Evolutionary conservation across 2,888 invertebrate species (phyloP), one percentile per base, ranked within the genome.

Genomic region (Graphium colonna): DNA sequence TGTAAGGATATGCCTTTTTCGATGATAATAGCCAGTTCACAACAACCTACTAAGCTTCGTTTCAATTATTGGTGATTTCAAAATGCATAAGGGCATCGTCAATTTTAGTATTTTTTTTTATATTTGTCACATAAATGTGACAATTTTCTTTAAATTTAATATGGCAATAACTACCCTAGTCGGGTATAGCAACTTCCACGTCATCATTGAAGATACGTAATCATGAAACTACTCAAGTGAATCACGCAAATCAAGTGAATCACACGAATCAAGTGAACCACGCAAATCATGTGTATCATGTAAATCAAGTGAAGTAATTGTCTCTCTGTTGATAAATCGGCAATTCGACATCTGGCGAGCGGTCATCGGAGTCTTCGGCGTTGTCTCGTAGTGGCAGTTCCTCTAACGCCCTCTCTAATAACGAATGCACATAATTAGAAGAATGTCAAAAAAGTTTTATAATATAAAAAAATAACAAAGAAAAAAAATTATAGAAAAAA

Each of bases 241-340:
- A 8, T 28, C 4, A 28, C 4, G 28, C 5, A 28, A 33, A 15
- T 17, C 16, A 9, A 9, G 8, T 15, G 3, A 15, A 17, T 17
- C 9, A 15, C 17, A 10, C 40, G 15, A 17, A 40, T 13, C 15
- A 13, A 16, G 21, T 8, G n/a, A 13, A 17, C 8, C 18, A 15
- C 17, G 9, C 40, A 17, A 17, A 40, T 13, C 15, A 13, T 4
- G 21, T 8, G n/a, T 10, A 17, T 3, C 18, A 15, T n/a, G 12
- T 4, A 31, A 40, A 63, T 83, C 89, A 92, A 57, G 92, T 91
- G 78, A 94, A 95, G 88, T 93, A 96, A 80, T 96, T 96, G 74
- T 96, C 95, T 73, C 96, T 92, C 82, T 96, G 96, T 81, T 96
- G 96, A 75, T 95, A 95, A 60, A 96, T 91, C 50, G 96, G 96